Evolutionary conservation across 2,888 invertebrate species (phyloP).

Genomic region (Agrotis clavis): DNA sequence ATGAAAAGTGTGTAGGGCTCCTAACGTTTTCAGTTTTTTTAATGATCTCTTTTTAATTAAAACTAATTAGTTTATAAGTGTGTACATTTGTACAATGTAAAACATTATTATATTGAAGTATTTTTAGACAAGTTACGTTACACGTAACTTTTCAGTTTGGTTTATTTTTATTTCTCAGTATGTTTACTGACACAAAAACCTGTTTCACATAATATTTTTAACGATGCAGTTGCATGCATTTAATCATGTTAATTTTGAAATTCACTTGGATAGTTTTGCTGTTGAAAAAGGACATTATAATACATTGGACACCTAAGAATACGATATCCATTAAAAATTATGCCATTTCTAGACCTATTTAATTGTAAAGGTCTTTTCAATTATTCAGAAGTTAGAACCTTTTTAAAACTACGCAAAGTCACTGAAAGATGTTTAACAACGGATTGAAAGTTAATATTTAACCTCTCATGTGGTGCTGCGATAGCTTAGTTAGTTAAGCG

Average conservation of each 20-base stretch:
- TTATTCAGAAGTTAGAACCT: too few relatives aligned
- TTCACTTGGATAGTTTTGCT: not conserved
- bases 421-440: too few relatives aligned
- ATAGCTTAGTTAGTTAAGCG: too few relatives aligned
- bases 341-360: too few relatives aligned
- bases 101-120: not conserved
- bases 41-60: not conserved
- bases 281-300: too few relatives aligned
- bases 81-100: not conserved
- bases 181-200: slow-evolving; percentile 26
- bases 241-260: slow-evolving; percentile 5
- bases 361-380: too few relatives aligned
- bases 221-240: not conserved
- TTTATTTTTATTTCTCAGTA: not conserved
- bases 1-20: not conserved
- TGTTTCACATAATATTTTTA: slow-evolving; percentile 7
- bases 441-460: too few relatives aligned
- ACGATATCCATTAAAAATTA: too few relatives aligned
- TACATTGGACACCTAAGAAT: too few relatives aligned
- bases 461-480: too few relatives aligned
- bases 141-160: not conserved
- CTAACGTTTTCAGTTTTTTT: too few relatives aligned
- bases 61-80: slow-evolving; percentile 1
- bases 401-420: too few relatives aligned
- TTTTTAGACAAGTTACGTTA: not conserved